phyloP scores from a whole-genome alignment of 2,888 invertebrate genomes.

The Glomeris marginata region DNA sequence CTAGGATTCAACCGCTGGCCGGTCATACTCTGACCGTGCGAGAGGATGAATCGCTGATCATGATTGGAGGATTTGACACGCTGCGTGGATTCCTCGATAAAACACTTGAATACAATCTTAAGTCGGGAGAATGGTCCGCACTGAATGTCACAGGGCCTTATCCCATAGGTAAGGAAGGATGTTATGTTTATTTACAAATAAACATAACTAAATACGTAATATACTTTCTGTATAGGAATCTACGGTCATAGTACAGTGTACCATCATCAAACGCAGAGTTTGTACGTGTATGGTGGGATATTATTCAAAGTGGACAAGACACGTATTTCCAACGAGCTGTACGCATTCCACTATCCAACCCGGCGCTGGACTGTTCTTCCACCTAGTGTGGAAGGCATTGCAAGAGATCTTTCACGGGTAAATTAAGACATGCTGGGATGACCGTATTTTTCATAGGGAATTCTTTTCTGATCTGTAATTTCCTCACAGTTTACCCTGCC shows the following conservation, averaged over 20 bases:
- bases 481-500: slow-evolving; percentile 32
- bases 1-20: slow-evolving; percentile 45
- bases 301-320: slow-evolving; percentile 53
- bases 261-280: slow-evolving; percentile 58
- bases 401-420: not conserved
- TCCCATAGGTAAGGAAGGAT: slow-evolving; percentile 44
- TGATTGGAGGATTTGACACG: slow-evolving; percentile 64
- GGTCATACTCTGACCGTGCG: slow-evolving; percentile 78
- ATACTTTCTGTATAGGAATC: slow-evolving; percentile 33
- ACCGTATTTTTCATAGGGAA: slow-evolving; percentile 1
- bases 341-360: slow-evolving; percentile 58
- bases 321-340: slow-evolving; percentile 58
- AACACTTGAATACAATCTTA: slow-evolving; percentile 48
- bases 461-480: not conserved
- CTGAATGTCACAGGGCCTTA: slow-evolving; percentile 53
- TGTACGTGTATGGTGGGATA: slow-evolving; percentile 83
- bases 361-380: slow-evolving; percentile 66
- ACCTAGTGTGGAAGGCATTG: slow-evolving; percentile 33
- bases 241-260: slow-evolving; percentile 84
- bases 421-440: no score
- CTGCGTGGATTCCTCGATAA: slow-evolving; percentile 54
- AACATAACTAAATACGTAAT: no score
- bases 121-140: slow-evolving; percentile 54
- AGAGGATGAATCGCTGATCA: slow-evolving; percentile 46
- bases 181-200: no score